Conservation (phyloP, 2,888 invertebrate genomes). For the Cloeon dipterum region DNA sequence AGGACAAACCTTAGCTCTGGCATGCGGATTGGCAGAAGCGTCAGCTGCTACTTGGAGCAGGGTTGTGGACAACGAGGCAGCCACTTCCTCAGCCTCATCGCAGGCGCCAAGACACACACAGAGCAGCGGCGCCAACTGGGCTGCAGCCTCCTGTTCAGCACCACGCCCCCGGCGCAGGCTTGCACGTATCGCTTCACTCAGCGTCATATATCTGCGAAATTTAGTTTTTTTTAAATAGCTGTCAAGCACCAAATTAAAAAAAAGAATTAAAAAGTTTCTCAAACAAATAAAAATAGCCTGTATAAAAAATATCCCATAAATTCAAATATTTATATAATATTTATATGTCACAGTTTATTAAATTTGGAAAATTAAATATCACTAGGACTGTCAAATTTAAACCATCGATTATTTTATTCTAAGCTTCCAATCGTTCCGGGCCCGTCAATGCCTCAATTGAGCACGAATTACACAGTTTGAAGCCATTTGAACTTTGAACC, state of each 20-base stretch:
- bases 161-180: constrained; percentile 64
- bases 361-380: no score
- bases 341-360: no score
- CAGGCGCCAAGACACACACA: constrained; percentile 58
- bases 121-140: constrained; percentile 53
- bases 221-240: neutral
- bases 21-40: constrained; percentile 44
- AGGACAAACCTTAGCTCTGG: constrained; percentile 43
- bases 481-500: no score
- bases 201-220: constrained; percentile 31
- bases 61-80: constrained; percentile 44
- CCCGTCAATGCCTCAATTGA: no score
- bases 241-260: no score
- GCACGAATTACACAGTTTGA: no score
- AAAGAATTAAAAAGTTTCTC: no score
- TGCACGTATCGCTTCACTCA: constrained; percentile 60
- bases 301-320: no score
- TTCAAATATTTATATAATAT: no score
- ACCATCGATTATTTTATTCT: no score
- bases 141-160: constrained; percentile 61
- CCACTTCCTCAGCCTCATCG: constrained; percentile 41
- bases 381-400: no score
- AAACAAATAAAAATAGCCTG: neutral
- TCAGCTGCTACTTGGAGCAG: constrained; percentile 50
- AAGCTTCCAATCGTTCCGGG: no score